A percentile compares a stretch with the other conserved stretches of the same genome.
These are phyloP conservation scores for Fopius arisanus DNA, from an alignment of 1,140 invertebrate genomes.

Conservation along the genomic window DNA sequence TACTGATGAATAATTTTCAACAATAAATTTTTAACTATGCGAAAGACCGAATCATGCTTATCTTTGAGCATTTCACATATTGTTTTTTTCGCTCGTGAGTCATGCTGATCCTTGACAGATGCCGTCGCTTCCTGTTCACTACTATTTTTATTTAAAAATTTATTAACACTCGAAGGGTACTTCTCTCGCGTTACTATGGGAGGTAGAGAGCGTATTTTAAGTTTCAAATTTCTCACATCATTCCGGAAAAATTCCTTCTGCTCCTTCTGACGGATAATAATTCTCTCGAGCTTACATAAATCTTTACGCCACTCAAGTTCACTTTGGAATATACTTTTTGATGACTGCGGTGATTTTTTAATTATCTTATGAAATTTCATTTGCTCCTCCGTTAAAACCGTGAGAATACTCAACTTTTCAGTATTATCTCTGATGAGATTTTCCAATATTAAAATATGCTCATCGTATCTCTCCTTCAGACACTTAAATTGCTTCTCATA, in stretches of 20 bases:
- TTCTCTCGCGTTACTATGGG: slow-evolving; percentile 26
- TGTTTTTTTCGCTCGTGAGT: not conserved
- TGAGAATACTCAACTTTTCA: slow-evolving; percentile 67
- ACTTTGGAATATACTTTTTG: slow-evolving; percentile 24
- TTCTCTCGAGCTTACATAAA: slow-evolving; percentile 39
- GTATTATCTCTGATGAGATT: slow-evolving; percentile 66
- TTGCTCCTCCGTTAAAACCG: slow-evolving; percentile 68
- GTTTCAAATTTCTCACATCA: slow-evolving; percentile 49
- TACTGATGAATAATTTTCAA: not conserved
- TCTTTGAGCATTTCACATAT: not conserved
- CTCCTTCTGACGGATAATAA: slow-evolving; percentile 44
- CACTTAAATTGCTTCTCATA: slow-evolving; percentile 53
- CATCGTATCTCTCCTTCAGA: slow-evolving; percentile 46
- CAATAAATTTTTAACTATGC: not conserved
- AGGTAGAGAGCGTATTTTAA: slow-evolving; percentile 41
- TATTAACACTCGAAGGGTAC: not conserved
- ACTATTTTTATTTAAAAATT: not conserved
- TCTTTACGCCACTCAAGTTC: slow-evolving; percentile 39
- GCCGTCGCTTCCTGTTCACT: not conserved
- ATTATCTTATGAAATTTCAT: slow-evolving; percentile 59
- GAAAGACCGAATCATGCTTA: not conserved
- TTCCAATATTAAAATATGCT: slow-evolving; percentile 57
- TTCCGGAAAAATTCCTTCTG: slow-evolving; percentile 45
- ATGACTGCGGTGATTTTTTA: slow-evolving; percentile 39
- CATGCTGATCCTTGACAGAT: not conserved